A percentile compares a stretch with the other conserved stretches of the same genome.
phyloP scores from a whole-genome alignment of 2,113 vertebrate species.

The Guaruba guarouba region DNA sequence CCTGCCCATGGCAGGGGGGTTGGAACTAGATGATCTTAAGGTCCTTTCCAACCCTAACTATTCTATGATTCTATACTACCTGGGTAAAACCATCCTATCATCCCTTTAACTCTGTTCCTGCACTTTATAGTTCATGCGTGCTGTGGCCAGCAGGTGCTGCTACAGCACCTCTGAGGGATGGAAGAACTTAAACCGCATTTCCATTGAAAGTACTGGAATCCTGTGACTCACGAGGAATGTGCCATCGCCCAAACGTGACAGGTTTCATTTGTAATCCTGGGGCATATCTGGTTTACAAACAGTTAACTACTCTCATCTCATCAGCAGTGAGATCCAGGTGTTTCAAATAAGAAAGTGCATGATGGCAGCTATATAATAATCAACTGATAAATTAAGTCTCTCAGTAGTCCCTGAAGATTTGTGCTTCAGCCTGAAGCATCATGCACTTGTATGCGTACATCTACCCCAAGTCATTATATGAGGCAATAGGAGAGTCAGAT shows the following conservation, averaged over 20 bases:
- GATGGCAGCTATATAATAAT: background rate
- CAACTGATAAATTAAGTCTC: background rate
- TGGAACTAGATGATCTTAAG: too few relatives aligned
- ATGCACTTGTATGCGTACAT: fast-evolving
- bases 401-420: background rate
- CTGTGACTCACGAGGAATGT: background rate
- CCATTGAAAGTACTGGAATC: background rate
- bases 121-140: fast-evolving
- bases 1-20: too few relatives aligned
- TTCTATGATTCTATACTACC: background rate
- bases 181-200: background rate
- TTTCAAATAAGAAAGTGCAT: background rate
- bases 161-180: background rate
- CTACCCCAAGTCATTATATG: background rate
- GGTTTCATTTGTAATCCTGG: background rate
- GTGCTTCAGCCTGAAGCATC: background rate
- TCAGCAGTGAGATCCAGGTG: background rate
- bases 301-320: background rate
- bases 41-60: too few relatives aligned
- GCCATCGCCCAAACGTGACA: background rate
- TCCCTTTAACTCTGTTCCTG: background rate
- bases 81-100: background rate
- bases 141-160: background rate
- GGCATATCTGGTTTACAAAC: background rate
- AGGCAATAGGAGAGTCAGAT: background rate